A percentile compares a stretch with the other conserved stretches of the same genome.
phyloP scores from a whole-genome alignment of 2,797 vertebrate genomes.

The Scyliorhinus canicula region DNA sequence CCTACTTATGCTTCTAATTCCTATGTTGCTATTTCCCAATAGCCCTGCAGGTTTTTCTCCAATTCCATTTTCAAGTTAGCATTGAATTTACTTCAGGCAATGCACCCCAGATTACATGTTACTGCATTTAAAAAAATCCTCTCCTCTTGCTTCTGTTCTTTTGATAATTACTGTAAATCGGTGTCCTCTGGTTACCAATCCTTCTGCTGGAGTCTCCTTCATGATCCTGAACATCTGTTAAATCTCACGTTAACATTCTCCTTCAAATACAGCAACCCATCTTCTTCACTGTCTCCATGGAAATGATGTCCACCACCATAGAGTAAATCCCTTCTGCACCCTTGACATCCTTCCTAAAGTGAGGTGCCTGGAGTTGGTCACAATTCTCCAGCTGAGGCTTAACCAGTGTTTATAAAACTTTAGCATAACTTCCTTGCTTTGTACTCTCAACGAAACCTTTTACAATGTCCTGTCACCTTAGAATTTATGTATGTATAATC shows the following conservation, averaged over 20 bases:
- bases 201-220: background rate
- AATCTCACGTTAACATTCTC: background rate
- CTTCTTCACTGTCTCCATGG: background rate
- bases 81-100: background rate
- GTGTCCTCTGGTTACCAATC: background rate
- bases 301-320: background rate
- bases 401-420: no score
- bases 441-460: no score
- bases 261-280: background rate
- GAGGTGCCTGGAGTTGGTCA: no score
- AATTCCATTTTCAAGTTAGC: background rate
- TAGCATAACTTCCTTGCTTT: no score
- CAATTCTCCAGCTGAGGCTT: no score
- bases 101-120: background rate
- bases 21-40: background rate
- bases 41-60: background rate
- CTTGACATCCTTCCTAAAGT: no score
- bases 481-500: no score
- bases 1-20: no score
- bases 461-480: no score
- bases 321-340: no score
- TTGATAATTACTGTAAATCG: no score
- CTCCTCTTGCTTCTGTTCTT: background rate
- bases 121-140: background rate
- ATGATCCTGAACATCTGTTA: background rate